phyloP scores from a whole-genome alignment of 2,888 invertebrate genomes.

The Gerris lacustris region DNA sequence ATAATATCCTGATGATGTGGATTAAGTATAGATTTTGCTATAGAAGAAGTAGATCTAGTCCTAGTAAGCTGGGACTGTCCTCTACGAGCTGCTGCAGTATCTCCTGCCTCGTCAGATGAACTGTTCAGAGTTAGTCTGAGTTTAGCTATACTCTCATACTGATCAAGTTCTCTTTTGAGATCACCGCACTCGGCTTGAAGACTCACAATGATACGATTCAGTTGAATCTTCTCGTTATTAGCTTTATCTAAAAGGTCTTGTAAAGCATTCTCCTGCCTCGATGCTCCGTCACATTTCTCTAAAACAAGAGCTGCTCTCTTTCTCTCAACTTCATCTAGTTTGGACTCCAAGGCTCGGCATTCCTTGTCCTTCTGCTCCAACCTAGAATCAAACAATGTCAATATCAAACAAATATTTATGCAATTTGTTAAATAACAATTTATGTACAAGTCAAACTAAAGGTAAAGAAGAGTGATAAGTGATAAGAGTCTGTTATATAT shows the following conservation, averaged over 20 bases:
- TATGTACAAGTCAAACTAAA: too few relatives aligned
- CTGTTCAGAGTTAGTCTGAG: slow-evolving; percentile 10
- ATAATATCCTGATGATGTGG: slow-evolving; percentile 17
- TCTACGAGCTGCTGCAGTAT: slow-evolving; percentile 13
- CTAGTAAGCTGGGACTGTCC: background rate
- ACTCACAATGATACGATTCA: slow-evolving; percentile 18
- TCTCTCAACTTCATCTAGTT: slow-evolving; percentile 25
- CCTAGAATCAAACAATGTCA: background rate
- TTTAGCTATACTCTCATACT: slow-evolving; percentile 23
- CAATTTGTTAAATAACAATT: too few relatives aligned
- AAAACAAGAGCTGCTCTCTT: slow-evolving; percentile 24
- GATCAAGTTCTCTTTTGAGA: slow-evolving; percentile 24
- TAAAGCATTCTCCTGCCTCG: slow-evolving; percentile 24
- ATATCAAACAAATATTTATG: too few relatives aligned
- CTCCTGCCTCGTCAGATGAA: slow-evolving; percentile 18
- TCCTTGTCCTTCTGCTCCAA: slow-evolving; percentile 22
- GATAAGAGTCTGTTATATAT: too few relatives aligned
- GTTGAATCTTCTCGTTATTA: slow-evolving; percentile 22
- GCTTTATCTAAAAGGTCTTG: slow-evolving; percentile 25
- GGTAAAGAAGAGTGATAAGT: too few relatives aligned
- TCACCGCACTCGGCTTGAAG: slow-evolving; percentile 23
- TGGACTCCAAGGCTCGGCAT: slow-evolving; percentile 22
- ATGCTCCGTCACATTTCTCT: slow-evolving; percentile 26
- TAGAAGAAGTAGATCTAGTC: background rate
- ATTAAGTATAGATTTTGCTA: background rate